Conservation (phyloP, 1,140 invertebrate species). For the Orius laevigatus region DNA sequence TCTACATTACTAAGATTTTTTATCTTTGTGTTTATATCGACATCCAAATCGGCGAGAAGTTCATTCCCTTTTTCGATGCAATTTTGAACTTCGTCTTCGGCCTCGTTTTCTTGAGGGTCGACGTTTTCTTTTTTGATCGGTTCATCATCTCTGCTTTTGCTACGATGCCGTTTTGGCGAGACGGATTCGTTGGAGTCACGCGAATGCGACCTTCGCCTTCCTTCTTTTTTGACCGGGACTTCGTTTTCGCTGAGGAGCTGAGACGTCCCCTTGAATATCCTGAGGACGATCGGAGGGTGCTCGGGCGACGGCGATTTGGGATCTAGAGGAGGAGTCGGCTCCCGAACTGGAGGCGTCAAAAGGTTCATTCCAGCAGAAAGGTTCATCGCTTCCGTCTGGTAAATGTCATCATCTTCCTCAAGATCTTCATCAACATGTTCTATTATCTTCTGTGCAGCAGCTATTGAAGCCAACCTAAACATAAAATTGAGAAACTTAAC, state of each 20-base stretch:
- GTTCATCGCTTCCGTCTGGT: constrained; percentile 25
- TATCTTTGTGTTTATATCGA: constrained; percentile 17
- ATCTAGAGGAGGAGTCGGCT: constrained; percentile 16
- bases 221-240: constrained; percentile 25
- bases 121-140: constrained; percentile 9
- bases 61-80: constrained; percentile 19
- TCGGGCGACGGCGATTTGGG: constrained; percentile 31
- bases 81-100: constrained; percentile 18
- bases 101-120: constrained; percentile 19
- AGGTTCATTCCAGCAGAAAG: constrained; percentile 17
- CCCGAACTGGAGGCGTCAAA: constrained; percentile 9
- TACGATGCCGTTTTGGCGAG: constrained; percentile 11
- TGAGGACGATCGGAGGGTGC: constrained; percentile 46
- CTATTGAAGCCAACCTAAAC: constrained; percentile 14
- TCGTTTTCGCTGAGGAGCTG: constrained; percentile 20
- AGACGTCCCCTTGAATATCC: constrained; percentile 46
- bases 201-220: constrained; percentile 13
- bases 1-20: constrained; percentile 14
- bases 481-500: constrained; percentile 3
- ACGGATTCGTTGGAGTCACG: constrained; percentile 16
- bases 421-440: constrained; percentile 12
- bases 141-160: constrained; percentile 9
- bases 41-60: constrained; percentile 17
- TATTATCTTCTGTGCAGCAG: constrained; percentile 15
- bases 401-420: constrained; percentile 15